Base-by-base conservation (phyloP, 2,113 vertebrate species). In the Dryoscopus gambensis region DNA sequence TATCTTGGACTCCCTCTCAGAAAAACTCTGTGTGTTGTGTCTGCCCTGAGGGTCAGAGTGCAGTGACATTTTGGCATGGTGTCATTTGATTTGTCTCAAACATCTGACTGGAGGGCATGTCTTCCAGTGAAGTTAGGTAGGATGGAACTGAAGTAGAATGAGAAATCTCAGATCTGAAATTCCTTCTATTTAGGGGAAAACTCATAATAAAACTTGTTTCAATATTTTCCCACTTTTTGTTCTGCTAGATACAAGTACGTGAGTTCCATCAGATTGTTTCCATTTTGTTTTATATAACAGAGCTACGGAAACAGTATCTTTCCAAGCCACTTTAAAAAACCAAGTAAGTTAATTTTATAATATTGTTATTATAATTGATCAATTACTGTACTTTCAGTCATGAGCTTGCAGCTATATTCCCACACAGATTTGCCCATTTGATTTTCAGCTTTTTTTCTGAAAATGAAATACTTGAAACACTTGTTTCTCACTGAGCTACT, bases 1-100 rank as follows among this genome's bases (percentile, higher is more conserved):
- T 1, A 22, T 31, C 30, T 53, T 53, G 50, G 17, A 30, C 15
- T 49, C 14, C 15, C 11, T 37, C 2, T 2, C 20, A 44, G 47
- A 75, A 70, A 63, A 71, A 0, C 8, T 30, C 7, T 1, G 0
- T 1, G 2, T 21, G 15, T 57, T 3, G 0, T 11, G 10, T 47
- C 24, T 73, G 6, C 5, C 0, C 10, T n/a, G 31, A 87, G 40
- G 40, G 47, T 67, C 47, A 67, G 40, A 69, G 50, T 21, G 18
- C 20, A 30, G n/a, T 4, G 56, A 44, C 9, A 6, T 78, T 93
- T 57, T 74, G 40, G 12, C 2, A 15, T 13, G 7, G 1, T 73
- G 30, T 24, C 14, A 10, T 47, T 76, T 19, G 5, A 3, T 87
- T 78, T 71, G 16, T 24, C 67, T 90, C 27, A 56, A 47, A 7